Evolutionary conservation across 2,888 invertebrate species (phyloP), one percentile per base, ranked within the genome.

Genomic region (Melipona beecheii): DNA sequence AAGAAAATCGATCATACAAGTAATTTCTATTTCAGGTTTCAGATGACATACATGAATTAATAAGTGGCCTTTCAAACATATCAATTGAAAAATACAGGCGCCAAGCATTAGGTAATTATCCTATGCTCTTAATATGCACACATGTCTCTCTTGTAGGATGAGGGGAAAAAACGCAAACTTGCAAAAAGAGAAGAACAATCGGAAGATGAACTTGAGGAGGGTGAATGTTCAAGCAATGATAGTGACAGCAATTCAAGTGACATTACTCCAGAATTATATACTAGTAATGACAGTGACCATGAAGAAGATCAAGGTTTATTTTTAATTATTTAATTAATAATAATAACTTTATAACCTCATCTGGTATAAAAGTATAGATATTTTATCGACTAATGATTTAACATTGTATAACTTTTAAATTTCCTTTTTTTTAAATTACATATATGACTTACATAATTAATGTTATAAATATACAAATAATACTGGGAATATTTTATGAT

Each of bases 151-250:
- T 94, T 94, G 87, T 92, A 94, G 94, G 93, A 91, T 89, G 90
- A 91, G 83, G 87, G 84, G 78, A 93, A 92, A 90, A 93, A 93
- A 82, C 85, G 89, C 85, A 93, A 93, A 89, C 78, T 90, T 84
- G 82, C 77, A 73, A 83, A 87, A 71, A 66, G 82, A 81, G 86
- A 85, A 81, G 91, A 91, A 65, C 86, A 87, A 54, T 88, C 87
- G 56, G 88, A 91, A 82, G 73, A 81, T 83, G 95, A 94, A 87
- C 92, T 96, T 71, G 97, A 97, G 95, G 96, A 97, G 93, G 97
- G 97, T 21, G 97, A 97, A 95, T 97, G 96, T 93, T 96, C 96
- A 87, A 95, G 95, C 66, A 95, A 95, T 89, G 92, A 92, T 81
- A 94, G 92, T 74, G 90, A 88, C 66, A 83, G 81, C 56, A 87